Percentiles rank a stretch among this genome's conserved stretches.
Evolutionary conservation across 2,113 vertebrate genomes (phyloP).

Genomic region (Brachypteracias leptosomus): DNA sequence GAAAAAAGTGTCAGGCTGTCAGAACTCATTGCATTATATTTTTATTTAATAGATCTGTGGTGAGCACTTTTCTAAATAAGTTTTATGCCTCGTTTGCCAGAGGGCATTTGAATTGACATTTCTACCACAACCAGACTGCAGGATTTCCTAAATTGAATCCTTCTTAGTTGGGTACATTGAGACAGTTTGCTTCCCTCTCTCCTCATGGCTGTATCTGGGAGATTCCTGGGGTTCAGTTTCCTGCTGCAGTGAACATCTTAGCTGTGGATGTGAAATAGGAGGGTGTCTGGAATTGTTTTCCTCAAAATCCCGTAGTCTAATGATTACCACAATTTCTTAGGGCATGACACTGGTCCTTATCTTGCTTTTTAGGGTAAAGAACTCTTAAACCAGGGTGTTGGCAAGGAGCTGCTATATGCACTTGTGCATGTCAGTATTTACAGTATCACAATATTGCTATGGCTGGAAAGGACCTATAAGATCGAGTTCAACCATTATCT

Average conservation of each 20-base stretch:
- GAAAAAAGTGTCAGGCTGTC: not conserved
- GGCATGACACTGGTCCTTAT: not conserved
- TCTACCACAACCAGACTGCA: not conserved
- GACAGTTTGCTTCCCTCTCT: not conserved
- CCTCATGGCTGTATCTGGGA: rapidly evolving
- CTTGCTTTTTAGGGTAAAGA: not conserved
- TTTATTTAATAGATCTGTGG: not conserved
- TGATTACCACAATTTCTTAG: not conserved
- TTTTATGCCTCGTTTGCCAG: not conserved
- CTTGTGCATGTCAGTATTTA: not conserved
- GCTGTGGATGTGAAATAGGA: not conserved
- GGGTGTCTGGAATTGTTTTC: not conserved
- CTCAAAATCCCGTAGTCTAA: not conserved
- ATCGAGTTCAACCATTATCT: too few species aligned
- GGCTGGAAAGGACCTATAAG: too few species aligned
- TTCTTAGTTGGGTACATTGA: not conserved
- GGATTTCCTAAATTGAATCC: not conserved
- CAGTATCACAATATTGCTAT: too few species aligned
- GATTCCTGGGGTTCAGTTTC: not conserved
- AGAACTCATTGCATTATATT: not conserved
- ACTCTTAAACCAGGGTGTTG: not conserved
- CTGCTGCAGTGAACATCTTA: not conserved
- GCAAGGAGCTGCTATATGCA: not conserved
- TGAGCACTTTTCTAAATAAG: not conserved
- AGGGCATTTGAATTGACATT: not conserved